Percentiles rank a stretch among this genome's conserved stretches.
These are phyloP conservation scores for Noctuana brunneofusca DNA, from an alignment of 2,888 invertebrate genomes.

Conservation along the genomic window DNA sequence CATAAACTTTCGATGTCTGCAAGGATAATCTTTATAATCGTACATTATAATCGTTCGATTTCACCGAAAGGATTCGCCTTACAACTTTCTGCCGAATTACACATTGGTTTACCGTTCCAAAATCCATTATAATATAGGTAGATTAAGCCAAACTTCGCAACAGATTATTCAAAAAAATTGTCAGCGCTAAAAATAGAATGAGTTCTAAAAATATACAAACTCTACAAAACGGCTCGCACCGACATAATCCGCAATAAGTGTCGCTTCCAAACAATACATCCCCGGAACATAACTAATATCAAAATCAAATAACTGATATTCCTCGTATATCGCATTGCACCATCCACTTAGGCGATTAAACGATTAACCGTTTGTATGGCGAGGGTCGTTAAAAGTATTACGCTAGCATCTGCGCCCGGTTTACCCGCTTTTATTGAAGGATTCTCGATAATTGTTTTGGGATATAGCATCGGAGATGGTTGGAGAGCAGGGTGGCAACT, in stretches of 20 bases:
- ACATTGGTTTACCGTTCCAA: too few species aligned
- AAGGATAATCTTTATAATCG: too few species aligned
- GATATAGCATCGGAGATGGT: neutral
- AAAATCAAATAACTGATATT: conserved; percentile 30
- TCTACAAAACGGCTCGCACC: neutral
- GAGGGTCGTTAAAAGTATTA: conserved; percentile 19
- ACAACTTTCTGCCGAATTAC: too few species aligned
- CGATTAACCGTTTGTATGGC: conserved; percentile 40
- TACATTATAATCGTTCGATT: too few species aligned
- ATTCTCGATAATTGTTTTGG: conserved; percentile 5
- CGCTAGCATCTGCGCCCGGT: conserved; percentile 3
- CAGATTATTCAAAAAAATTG: too few species aligned
- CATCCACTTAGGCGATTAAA: conserved; percentile 50
- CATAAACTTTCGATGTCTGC: too few species aligned
- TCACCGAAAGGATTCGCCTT: too few species aligned
- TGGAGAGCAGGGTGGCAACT: neutral
- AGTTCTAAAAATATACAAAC: too few species aligned
- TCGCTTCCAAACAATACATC: conserved; percentile 15
- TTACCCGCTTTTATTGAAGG: conserved; percentile 7
- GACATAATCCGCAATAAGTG: conserved; percentile 14
- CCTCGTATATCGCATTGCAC: conserved; percentile 37
- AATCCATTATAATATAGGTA: too few species aligned
- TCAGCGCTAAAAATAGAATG: too few species aligned
- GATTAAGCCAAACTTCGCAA: too few species aligned
- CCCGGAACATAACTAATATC: conserved; percentile 22